These are phyloP conservation scores for Takifugu flavidus DNA, from an alignment of 2,113 vertebrate species.

Conservation along the genomic window DNA sequence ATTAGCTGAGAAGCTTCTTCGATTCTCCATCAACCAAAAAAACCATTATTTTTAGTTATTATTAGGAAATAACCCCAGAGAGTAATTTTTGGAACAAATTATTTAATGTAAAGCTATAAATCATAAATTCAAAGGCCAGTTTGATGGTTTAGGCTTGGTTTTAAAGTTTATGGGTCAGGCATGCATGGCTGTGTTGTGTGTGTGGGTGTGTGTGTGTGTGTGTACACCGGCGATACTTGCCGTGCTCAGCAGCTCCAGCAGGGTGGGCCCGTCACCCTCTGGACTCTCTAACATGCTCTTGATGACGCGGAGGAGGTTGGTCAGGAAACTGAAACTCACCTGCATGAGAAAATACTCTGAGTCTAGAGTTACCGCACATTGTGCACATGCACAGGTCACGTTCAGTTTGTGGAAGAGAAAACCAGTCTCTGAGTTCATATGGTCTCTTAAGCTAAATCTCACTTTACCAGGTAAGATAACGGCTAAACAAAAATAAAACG, in stretches of 20 bases:
- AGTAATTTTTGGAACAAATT: too few relatives aligned
- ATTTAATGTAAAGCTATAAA: too few relatives aligned
- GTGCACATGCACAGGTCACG: background rate
- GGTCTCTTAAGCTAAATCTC: background rate
- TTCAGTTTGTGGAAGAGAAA: background rate
- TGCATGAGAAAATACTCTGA: slow-evolving; percentile 47
- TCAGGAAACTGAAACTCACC: slow-evolving; percentile 86
- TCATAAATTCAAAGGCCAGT: too few relatives aligned
- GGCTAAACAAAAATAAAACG: too few relatives aligned
- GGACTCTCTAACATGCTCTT: slow-evolving; percentile 67
- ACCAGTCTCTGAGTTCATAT: background rate
- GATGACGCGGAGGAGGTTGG: slow-evolving; percentile 72
- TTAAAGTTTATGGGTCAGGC: too few relatives aligned
- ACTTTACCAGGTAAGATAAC: too few relatives aligned
- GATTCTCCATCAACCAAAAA: too few relatives aligned
- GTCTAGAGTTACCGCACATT: slow-evolving; percentile 15
- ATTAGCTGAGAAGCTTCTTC: too few relatives aligned
- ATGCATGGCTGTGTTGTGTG: background rate
- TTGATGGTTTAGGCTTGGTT: too few relatives aligned
- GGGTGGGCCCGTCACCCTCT: slow-evolving; percentile 58
- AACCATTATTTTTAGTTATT: too few relatives aligned
- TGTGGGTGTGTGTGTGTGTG: slow-evolving; percentile 6
- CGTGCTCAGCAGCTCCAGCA: slow-evolving; percentile 79
- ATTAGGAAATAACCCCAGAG: too few relatives aligned
- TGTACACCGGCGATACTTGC: slow-evolving; percentile 58